Evolutionary conservation across 2,797 vertebrate genomes (phyloP).

Genomic region (Oryzias dopingdopingensis): DNA sequence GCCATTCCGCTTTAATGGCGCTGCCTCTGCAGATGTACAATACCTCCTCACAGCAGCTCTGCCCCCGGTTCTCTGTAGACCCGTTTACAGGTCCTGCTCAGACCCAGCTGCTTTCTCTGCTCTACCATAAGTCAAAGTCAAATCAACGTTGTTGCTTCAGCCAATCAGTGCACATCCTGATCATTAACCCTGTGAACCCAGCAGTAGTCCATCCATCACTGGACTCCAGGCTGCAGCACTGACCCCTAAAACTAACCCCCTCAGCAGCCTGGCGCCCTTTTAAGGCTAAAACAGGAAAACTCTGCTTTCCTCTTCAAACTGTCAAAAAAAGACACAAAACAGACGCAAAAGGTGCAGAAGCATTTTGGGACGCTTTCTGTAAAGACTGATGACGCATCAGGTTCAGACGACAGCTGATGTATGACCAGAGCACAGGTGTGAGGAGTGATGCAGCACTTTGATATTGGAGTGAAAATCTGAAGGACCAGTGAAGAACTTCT

Average conservation of each 20-base stretch:
- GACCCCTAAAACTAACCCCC: constrained; percentile 46
- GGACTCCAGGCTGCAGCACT: constrained; percentile 33
- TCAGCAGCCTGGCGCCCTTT: too few relatives aligned
- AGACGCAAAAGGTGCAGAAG: too few relatives aligned
- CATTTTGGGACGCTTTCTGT: constrained; percentile 45
- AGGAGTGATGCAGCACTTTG: constrained; percentile 75
- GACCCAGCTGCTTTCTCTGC: constrained; percentile 66
- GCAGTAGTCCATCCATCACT: constrained; percentile 56
- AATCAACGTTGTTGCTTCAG: constrained; percentile 39
- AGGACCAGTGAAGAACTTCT: too few relatives aligned
- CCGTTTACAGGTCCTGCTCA: constrained; percentile 64
- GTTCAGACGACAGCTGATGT: constrained; percentile 84
- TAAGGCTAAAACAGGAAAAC: constrained; percentile 27
- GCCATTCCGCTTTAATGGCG: constrained; percentile 49
- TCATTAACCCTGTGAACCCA: constrained; percentile 34
- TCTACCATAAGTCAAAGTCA: constrained; percentile 67
- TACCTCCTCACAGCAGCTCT: neutral
- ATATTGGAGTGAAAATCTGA: too few relatives aligned
- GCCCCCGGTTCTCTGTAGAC: constrained; percentile 14
- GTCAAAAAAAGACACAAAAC: too few relatives aligned
- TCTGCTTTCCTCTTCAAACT: neutral
- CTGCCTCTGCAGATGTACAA: constrained; percentile 43
- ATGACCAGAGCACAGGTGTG: constrained; percentile 83
- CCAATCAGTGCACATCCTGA: constrained; percentile 47
- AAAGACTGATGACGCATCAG: constrained; percentile 83